A percentile compares a stretch with the other conserved stretches of the same genome.
phyloP scores from a whole-genome alignment of 2,797 vertebrate species.

The Telmatherina bonti region DNA sequence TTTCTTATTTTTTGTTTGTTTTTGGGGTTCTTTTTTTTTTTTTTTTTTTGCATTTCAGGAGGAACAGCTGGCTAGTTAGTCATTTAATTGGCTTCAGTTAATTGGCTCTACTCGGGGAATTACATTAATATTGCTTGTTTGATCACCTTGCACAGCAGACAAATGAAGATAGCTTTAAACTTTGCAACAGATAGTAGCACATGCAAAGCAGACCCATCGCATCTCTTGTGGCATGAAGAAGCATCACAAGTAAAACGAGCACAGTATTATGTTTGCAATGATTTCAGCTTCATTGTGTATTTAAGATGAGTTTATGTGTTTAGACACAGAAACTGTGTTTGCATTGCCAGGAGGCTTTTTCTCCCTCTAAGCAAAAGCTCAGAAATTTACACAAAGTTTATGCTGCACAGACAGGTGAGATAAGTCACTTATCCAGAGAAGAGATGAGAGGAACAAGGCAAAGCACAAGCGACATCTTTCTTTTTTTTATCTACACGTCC shows the following conservation, averaged over 20 bases:
- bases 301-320: constrained; percentile 15
- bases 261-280: not conserved
- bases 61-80: constrained; percentile 50
- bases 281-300: constrained; percentile 14
- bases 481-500: constrained; percentile 58
- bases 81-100: constrained; percentile 45
- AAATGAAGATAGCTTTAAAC: constrained; percentile 9
- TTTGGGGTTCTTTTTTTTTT: too few species aligned
- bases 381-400: constrained; percentile 47
- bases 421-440: constrained; percentile 64
- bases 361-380: constrained; percentile 25
- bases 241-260: not conserved
- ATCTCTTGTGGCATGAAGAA: not conserved
- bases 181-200: not conserved
- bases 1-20: constrained; percentile 19
- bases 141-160: constrained; percentile 28
- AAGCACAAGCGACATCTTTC: constrained; percentile 48
- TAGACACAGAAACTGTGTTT: constrained; percentile 25
- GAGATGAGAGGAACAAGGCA: constrained; percentile 52
- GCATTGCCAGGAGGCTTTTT: constrained; percentile 31
- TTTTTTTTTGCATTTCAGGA: constrained; percentile 20
- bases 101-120: constrained; percentile 29
- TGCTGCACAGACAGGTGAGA: constrained; percentile 39
- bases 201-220: not conserved
- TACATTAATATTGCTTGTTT: constrained; percentile 38